Conservation (phyloP, 2,113 vertebrate species). For the Acrocephalus kingi region DNA sequence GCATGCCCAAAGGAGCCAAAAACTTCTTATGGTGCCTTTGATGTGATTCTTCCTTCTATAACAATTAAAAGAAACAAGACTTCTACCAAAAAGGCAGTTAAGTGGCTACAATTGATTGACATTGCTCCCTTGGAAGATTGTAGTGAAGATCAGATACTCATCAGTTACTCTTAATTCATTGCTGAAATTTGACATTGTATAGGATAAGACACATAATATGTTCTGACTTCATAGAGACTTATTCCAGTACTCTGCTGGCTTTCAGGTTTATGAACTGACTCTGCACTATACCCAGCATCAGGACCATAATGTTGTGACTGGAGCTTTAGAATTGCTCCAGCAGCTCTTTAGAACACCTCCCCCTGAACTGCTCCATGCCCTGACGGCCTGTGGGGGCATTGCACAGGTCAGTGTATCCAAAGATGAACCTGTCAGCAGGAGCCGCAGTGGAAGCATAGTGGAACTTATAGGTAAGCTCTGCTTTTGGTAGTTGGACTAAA, state of each 20-base stretch:
- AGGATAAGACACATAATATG: not conserved
- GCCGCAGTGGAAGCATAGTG: conserved; percentile 90
- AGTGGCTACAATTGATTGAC: not conserved
- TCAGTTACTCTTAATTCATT: not conserved
- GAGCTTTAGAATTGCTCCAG: conserved; percentile 91
- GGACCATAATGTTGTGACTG: conserved; percentile 96
- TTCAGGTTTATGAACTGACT: conserved; percentile 93
- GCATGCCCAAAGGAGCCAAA: not conserved
- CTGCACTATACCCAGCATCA: conserved; percentile 92
- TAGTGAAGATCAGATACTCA: not conserved
- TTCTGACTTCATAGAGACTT: not conserved
- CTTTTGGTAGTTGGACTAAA: not conserved
- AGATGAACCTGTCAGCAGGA: conserved; percentile 78
- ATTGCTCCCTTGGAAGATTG: not conserved
- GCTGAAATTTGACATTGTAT: not conserved
- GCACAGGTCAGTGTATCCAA: conserved; percentile 75
- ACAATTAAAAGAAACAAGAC: not conserved
- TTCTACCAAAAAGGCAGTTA: not conserved
- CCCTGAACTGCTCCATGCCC: conserved; percentile 85
- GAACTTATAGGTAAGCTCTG: conserved; percentile 87
- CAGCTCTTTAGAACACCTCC: conserved; percentile 91
- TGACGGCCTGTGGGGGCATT: conserved; percentile 82
- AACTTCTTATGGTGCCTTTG: not conserved
- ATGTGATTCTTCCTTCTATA: not conserved
- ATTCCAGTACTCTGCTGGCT: not conserved